Evolutionary conservation across 1,140 invertebrate species (phyloP).

Genomic region (Trypoxylus dichotomus): DNA sequence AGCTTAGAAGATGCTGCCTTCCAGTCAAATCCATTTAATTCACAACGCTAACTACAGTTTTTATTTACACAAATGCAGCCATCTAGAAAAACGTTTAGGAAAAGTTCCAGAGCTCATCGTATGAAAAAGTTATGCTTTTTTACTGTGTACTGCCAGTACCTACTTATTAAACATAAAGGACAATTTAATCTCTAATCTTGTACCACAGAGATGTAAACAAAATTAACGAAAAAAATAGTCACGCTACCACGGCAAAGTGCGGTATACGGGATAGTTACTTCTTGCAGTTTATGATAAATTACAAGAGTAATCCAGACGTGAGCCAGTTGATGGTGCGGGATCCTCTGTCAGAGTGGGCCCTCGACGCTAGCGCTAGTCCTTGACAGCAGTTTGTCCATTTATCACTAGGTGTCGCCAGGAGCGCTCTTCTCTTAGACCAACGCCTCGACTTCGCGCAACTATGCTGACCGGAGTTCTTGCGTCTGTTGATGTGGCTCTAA

Average conservation of each 20-base stretch:
- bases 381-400: slow-evolving; percentile 19
- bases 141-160: neutral
- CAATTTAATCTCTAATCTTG: neutral
- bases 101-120: too few species aligned
- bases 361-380: slow-evolving; percentile 2
- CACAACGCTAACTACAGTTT: too few species aligned
- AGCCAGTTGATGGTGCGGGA: slow-evolving; percentile 17
- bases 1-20: too few species aligned
- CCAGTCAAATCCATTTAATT: too few species aligned
- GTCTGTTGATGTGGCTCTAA: neutral
- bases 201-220: neutral
- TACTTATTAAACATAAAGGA: slow-evolving; percentile 8
- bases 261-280: neutral
- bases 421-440: neutral
- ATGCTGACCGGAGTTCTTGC: slow-evolving; percentile 8
- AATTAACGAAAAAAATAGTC: neutral
- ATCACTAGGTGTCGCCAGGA: slow-evolving; percentile 19
- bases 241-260: neutral
- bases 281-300: slow-evolving; percentile 15
- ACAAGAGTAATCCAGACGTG: neutral
- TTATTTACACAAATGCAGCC: too few species aligned
- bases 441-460: slow-evolving; percentile 4
- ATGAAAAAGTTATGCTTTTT: too few species aligned
- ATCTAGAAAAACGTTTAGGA: too few species aligned
- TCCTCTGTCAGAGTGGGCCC: slow-evolving; percentile 19